Evolutionary conservation across 2,888 invertebrate genomes (phyloP).

Genomic region (Liodrosophila aerea): DNA sequence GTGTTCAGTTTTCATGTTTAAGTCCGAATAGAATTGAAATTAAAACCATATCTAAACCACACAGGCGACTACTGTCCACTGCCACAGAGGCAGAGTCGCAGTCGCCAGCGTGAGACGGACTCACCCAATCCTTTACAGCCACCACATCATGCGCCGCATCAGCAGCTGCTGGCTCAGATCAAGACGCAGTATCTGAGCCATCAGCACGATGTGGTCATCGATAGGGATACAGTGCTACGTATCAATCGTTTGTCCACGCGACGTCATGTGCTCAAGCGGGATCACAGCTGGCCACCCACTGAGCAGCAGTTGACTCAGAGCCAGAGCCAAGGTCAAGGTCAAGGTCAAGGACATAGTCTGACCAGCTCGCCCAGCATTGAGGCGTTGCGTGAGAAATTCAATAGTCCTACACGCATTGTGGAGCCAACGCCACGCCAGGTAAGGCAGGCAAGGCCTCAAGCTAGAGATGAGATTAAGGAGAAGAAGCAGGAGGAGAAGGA

Average conservation of each 20-base stretch:
- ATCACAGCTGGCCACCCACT: conserved; percentile 81
- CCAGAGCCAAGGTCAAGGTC: too few species aligned
- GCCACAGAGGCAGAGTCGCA: conserved; percentile 78
- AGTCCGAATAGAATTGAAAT: background rate
- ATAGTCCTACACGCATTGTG: conserved; percentile 72
- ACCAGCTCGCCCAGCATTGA: conserved; percentile 73
- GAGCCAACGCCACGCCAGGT: conserved; percentile 51
- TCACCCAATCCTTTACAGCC: conserved; percentile 2
- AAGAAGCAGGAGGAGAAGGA: background rate
- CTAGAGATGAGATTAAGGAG: conserved; percentile 47
- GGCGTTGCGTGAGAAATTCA: conserved; percentile 78
- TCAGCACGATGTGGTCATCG: conserved; percentile 79
- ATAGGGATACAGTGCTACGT: conserved; percentile 81
- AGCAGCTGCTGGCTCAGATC: conserved; percentile 77
- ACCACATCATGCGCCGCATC: conserved; percentile 69
- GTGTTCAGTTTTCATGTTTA: conserved; percentile 1
- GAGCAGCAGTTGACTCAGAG: background rate
- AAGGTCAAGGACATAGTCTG: conserved; percentile 12
- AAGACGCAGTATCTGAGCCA: conserved; percentile 76
- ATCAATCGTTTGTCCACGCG: conserved; percentile 81
- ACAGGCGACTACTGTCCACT: conserved; percentile 48
- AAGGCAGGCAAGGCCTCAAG: too few species aligned
- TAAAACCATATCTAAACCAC: background rate
- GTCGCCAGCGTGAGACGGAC: conserved; percentile 64
- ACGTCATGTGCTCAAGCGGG: conserved; percentile 74